A percentile compares a stretch with the other conserved stretches of the same genome.
Conservation (phyloP, 2,797 vertebrate species). For the Molossus alvarezi region DNA sequence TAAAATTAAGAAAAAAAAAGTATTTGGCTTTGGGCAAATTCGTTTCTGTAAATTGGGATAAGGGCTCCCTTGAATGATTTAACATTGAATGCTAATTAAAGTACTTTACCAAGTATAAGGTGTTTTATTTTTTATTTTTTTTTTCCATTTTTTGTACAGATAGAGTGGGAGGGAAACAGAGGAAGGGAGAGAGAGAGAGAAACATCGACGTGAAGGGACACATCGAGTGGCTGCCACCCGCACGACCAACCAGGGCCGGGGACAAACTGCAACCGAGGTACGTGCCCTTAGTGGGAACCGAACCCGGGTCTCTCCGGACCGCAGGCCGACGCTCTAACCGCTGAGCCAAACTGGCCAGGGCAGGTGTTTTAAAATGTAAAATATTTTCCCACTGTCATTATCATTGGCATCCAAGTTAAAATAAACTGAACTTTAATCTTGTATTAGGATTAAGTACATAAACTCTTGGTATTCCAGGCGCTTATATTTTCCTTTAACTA, state of each 20-base stretch:
- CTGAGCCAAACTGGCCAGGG: too few species aligned
- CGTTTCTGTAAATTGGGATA: conserved; percentile 19
- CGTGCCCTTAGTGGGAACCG: too few species aligned
- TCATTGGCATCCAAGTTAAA: neutral
- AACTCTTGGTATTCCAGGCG: neutral
- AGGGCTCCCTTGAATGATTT: neutral
- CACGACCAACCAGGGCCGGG: too few species aligned
- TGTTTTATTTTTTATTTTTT: conserved; percentile 11
- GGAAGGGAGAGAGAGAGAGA: too few species aligned
- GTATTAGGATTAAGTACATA: neutral
- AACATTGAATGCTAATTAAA: neutral
- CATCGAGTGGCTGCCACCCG: too few species aligned
- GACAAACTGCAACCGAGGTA: too few species aligned
- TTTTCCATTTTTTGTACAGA: too few species aligned
- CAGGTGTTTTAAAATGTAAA: neutral
- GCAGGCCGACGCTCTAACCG: too few species aligned
- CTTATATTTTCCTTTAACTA: neutral
- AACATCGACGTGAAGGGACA: too few species aligned
- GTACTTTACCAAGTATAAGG: neutral
- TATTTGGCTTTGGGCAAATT: conserved; percentile 27
- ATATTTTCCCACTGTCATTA: neutral
- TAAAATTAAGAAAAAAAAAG: neutral
- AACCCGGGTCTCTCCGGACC: too few species aligned
- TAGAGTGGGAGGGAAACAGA: too few species aligned
- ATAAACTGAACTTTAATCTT: neutral